phyloP scores from a whole-genome alignment of 2,888 invertebrate genomes.

The Ichneumoninae sp. region DNA sequence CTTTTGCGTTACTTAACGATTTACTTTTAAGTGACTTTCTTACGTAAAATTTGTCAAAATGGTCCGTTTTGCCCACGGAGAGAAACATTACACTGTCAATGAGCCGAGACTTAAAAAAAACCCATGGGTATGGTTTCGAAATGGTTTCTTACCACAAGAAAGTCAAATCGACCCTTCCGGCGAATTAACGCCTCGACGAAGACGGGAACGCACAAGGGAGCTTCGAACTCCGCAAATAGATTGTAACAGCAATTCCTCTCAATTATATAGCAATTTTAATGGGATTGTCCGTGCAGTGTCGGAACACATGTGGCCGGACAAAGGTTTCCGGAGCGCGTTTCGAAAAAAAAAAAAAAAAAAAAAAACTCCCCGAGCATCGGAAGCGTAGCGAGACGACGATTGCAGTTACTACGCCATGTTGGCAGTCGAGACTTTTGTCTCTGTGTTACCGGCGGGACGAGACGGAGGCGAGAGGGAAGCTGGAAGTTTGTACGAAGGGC shows the following conservation, averaged over 20 bases:
- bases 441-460: constrained; percentile 9
- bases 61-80: no score
- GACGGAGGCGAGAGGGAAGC: neutral
- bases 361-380: neutral
- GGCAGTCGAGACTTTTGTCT: constrained; percentile 37
- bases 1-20: no score
- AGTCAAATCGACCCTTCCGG: no score
- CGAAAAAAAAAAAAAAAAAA: neutral
- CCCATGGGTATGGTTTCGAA: no score
- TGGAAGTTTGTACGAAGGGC: constrained; percentile 59
- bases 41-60: no score
- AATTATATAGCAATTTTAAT: constrained; percentile 1
- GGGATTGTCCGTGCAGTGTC: neutral
- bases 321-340: neutral
- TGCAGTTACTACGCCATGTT: constrained; percentile 31
- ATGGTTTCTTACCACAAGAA: no score
- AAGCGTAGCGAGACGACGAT: constrained; percentile 21
- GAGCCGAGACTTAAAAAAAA: no score
- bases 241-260: neutral
- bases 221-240: no score
- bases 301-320: neutral
- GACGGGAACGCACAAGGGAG: no score
- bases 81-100: no score
- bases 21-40: no score
- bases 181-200: no score